Percentiles rank a stretch among this genome's conserved stretches.
Conservation (phyloP, 1,140 invertebrate genomes). For the Augochlora pura region DNA sequence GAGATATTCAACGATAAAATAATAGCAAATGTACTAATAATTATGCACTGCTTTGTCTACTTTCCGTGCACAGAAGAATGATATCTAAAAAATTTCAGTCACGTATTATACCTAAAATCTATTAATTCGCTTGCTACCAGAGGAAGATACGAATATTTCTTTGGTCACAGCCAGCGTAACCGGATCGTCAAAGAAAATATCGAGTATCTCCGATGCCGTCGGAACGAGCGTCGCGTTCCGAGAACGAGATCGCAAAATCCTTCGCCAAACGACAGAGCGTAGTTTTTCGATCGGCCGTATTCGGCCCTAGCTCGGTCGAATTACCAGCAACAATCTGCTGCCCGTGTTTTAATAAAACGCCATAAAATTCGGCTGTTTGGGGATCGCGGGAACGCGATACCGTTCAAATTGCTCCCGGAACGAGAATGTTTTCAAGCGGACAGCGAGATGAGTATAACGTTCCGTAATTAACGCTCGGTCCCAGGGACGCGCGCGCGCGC, state of each 20-base stretch:
- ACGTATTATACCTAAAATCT: too few species aligned
- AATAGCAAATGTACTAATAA: too few species aligned
- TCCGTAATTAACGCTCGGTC: constrained; percentile 18
- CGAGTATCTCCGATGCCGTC: not conserved
- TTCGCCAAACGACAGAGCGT: too few species aligned
- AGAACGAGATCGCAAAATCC: not conserved
- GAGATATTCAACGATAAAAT: too few species aligned
- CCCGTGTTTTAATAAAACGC: constrained; percentile 1
- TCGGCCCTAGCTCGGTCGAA: not conserved
- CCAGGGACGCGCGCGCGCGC: too few species aligned
- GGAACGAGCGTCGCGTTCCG: not conserved
- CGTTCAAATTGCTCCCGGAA: not conserved
- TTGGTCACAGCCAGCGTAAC: not conserved
- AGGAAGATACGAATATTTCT: not conserved
- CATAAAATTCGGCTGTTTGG: not conserved
- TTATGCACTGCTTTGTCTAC: too few species aligned
- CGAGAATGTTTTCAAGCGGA: not conserved
- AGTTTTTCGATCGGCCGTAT: not conserved
- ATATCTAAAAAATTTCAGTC: too few species aligned
- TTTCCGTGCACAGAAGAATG: too few species aligned
- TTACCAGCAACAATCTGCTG: not conserved
- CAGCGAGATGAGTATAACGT: not conserved
- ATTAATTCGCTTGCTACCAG: too few species aligned
- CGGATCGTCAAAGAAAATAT: not conserved
- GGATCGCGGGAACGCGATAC: not conserved